These are phyloP conservation scores for Orchestia grillus DNA, from an alignment of 1,140 invertebrate genomes.

Conservation along the genomic window DNA sequence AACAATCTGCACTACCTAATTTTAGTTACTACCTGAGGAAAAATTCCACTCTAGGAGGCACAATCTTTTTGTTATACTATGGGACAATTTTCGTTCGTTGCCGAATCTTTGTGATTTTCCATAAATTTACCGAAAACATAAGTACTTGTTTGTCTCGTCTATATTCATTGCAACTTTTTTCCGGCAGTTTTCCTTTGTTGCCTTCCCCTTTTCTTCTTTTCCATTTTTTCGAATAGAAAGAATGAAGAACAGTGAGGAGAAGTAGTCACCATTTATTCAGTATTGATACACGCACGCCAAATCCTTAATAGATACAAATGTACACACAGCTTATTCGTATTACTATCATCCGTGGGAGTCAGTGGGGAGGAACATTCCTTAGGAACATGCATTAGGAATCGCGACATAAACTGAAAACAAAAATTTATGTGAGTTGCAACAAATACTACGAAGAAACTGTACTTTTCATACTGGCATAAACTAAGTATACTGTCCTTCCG, in stretches of 20 bases:
- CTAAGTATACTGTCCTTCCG: not conserved
- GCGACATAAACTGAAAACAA: not conserved
- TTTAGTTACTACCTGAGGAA: too few relatives aligned
- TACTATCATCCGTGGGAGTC: not conserved
- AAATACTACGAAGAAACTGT: not conserved
- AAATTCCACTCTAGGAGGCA: too few relatives aligned
- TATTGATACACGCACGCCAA: constrained; percentile 41
- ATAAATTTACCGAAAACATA: too few relatives aligned
- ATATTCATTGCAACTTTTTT: not conserved
- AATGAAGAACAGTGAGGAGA: not conserved
- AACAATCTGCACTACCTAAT: too few relatives aligned
- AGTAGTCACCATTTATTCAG: constrained; percentile 39
- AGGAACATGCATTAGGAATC: not conserved
- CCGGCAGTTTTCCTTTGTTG: not conserved
- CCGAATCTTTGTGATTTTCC: too few relatives aligned
- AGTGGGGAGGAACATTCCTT: not conserved
- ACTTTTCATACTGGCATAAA: not conserved
- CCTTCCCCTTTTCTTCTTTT: not conserved
- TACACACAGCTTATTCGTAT: not conserved
- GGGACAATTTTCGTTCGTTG: too few relatives aligned
- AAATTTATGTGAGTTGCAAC: not conserved
- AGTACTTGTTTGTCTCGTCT: too few relatives aligned
- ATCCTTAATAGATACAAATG: constrained; percentile 35
- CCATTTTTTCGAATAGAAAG: not conserved
- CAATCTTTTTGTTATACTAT: too few relatives aligned